A percentile compares a stretch with the other conserved stretches of the same genome.
Evolutionary conservation across 2,113 vertebrate species (phyloP).

Genomic region (Anarhynchus alexandrinus): DNA sequence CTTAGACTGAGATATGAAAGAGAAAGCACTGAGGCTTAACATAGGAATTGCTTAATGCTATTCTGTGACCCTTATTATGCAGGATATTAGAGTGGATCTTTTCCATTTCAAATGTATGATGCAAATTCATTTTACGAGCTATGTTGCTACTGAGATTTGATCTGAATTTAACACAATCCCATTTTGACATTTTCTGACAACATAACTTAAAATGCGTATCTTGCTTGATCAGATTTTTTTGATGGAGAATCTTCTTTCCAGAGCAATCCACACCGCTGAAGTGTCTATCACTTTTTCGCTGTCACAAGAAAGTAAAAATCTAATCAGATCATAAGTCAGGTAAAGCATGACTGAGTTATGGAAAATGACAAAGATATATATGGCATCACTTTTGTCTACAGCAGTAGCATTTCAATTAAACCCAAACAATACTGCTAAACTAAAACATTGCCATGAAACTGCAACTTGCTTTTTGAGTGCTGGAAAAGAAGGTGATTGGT

Average conservation of each 20-base stretch:
- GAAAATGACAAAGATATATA: not conserved
- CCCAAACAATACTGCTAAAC: not conserved
- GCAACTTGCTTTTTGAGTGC: not conserved
- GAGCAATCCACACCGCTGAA: not conserved
- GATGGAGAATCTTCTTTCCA: not conserved
- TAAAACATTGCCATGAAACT: not conserved
- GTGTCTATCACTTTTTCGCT: not conserved
- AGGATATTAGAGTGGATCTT: not conserved
- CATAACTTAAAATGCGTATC: not conserved
- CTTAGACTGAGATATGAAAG: not conserved
- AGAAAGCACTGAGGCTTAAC: not conserved
- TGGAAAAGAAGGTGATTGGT: not conserved
- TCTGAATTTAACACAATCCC: not conserved
- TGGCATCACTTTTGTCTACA: not conserved
- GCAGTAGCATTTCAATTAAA: not conserved
- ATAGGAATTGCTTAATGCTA: not conserved
- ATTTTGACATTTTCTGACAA: not conserved
- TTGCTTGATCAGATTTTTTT: not conserved
- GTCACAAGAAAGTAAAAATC: not conserved
- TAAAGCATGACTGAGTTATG: not conserved
- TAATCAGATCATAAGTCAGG: not conserved
- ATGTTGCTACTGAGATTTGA: not conserved
- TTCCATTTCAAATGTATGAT: not conserved
- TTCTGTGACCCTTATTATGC: not conserved
- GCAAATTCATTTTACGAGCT: not conserved